phyloP scores from a whole-genome alignment of 2,888 invertebrate genomes.

The Drosophila setosimentum region DNA sequence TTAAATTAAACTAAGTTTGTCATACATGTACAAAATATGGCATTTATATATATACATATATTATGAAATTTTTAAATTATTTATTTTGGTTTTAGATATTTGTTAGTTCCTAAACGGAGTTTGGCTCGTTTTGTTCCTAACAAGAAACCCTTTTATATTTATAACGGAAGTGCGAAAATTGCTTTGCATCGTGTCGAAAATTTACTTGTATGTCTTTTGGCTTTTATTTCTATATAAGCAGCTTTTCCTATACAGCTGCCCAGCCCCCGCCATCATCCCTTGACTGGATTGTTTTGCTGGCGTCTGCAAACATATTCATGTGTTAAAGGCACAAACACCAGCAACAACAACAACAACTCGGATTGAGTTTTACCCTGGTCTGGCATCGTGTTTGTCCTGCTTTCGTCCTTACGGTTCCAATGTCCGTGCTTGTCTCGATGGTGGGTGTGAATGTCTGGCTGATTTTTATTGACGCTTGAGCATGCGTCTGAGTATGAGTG shows the following conservation, averaged over 20 bases:
- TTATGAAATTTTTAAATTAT: no score
- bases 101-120: slow-evolving; percentile 25
- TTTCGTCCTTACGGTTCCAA: slow-evolving; percentile 31
- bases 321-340: slow-evolving; percentile 67
- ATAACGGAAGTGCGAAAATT: slow-evolving; percentile 78
- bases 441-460: slow-evolving; percentile 55
- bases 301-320: slow-evolving; percentile 80
- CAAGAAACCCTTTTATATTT: slow-evolving; percentile 79
- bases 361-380: slow-evolving; percentile 36
- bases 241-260: slow-evolving; percentile 58
- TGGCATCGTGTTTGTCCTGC: slow-evolving; percentile 45
- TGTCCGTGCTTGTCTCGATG: slow-evolving; percentile 39
- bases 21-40: slow-evolving; percentile 54
- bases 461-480: slow-evolving; percentile 73
- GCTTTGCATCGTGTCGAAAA: slow-evolving; percentile 79
- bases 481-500: slow-evolving; percentile 56
- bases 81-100: neutral
- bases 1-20: slow-evolving; percentile 66
- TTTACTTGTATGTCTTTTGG: slow-evolving; percentile 70
- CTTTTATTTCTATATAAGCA: slow-evolving; percentile 76
- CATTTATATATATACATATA: slow-evolving; percentile 13
- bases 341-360: neutral
- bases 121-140: slow-evolving; percentile 75
- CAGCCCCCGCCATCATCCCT: slow-evolving; percentile 16
- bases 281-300: slow-evolving; percentile 68